Evolutionary conservation across 2,888 invertebrate species (phyloP), one percentile per base, ranked within the genome.

Genomic region (Panzeria rudis): DNA sequence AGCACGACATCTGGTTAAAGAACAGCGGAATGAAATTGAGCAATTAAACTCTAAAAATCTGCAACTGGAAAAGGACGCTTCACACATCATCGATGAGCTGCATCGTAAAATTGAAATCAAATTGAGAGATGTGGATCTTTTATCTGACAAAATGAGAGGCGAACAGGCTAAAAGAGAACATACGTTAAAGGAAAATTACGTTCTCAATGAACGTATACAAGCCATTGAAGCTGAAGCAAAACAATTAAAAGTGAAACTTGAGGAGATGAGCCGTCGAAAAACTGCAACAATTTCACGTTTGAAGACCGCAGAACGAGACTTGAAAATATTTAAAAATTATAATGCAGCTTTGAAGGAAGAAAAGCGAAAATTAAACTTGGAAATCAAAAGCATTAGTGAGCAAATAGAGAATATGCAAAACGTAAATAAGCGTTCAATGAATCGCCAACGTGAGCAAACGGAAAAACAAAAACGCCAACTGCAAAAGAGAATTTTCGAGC

Each of bases 11-110:
- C 88, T 91, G 2, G 91, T 92, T 87, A 90, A 91, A 83, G 89
- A 90, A n/a, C 92, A 92, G 41, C 91, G 91, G 80, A 86, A 86
- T 13, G 90, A 91, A 86, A 90, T 93, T 38, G 90, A 92, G 35
- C 91, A 91, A 82, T 87, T 92, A 9, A 89, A 90, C 35, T 85
- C 84, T 8, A 91, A 90, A 66, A 92, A 92, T 72, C 88, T 88
- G 25, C 88, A 90, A 32, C 86, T 92, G 64, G 92, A 92, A 83
- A 86, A 89, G 7, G 92, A 91, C 78, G 89, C 92, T 41, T 88
- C 89, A 17, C 79, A 86, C 0, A 91, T 91, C 71, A 91, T 92
- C 68, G 89, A 89, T 11, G 86, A 87, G 0, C 86, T 92, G 35
- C 90, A 92, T 29, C 86, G 89, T 15, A 91, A 91, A 87, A 89